These are phyloP conservation scores for Bagarius yarrelli DNA, from an alignment of 2,113 vertebrate species.

Conservation along the genomic window DNA sequence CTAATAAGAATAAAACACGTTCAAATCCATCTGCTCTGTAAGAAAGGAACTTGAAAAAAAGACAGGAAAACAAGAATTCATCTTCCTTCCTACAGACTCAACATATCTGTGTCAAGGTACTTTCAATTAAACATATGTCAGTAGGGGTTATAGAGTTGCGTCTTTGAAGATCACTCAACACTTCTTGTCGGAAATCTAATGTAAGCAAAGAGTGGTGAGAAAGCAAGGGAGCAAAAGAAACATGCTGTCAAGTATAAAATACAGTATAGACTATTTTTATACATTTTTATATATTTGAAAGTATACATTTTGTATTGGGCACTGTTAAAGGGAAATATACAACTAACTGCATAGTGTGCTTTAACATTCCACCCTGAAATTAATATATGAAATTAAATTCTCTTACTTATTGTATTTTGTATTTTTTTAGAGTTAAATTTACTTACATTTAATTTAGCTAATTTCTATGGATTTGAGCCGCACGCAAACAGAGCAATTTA, in stretches of 20 bases:
- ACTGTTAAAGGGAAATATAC: too few species aligned
- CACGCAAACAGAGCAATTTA: neutral
- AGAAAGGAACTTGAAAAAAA: constrained; percentile 21
- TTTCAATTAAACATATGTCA: constrained; percentile 75
- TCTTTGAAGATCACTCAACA: constrained; percentile 32
- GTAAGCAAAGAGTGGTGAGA: too few species aligned
- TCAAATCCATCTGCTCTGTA: constrained; percentile 62
- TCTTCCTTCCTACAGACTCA: constrained; percentile 21
- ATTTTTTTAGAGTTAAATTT: neutral
- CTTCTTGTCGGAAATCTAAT: neutral
- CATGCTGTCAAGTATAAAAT: too few species aligned
- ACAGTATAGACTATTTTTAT: too few species aligned
- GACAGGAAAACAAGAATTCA: constrained; percentile 1
- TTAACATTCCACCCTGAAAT: too few species aligned
- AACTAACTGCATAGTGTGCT: too few species aligned
- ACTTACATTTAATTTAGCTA: neutral
- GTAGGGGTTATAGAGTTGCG: constrained; percentile 68
- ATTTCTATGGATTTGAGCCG: neutral
- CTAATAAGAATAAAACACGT: constrained; percentile 72
- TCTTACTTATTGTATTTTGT: too few species aligned
- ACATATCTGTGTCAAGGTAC: constrained; percentile 59
- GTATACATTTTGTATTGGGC: too few species aligned
- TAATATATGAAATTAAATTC: too few species aligned
- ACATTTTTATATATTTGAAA: too few species aligned
- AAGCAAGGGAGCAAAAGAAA: too few species aligned